Evolutionary conservation across 1,140 invertebrate species (phyloP), one percentile per base, ranked within the genome.

Genomic region (Apis florea): DNA sequence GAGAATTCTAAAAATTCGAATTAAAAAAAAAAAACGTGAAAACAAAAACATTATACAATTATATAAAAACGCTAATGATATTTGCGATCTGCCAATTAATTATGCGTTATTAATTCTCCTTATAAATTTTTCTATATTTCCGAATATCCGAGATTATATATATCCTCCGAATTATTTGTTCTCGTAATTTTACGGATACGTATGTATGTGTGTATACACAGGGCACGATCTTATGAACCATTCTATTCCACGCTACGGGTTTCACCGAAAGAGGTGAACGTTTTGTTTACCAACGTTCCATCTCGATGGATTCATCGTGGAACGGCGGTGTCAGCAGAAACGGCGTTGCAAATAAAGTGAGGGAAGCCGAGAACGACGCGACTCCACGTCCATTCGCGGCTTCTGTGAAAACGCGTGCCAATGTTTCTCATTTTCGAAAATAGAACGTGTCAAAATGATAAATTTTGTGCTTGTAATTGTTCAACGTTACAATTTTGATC

Each of bases 281-380:
- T 87, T 85, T 89, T 89, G 88, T 89, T 89, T 89, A 89, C 88
- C 83, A 83, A 89, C 85, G 82, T 89, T 89, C 88, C 88, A 87
- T 89, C 85, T 82, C 88, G 85, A 89, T 89, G 88, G 87, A 87
- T 87, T 89, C 88, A 88, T 85, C 87, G 84, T 76, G 83, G 83
- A 85, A 67, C 78, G 56, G 59, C 88, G 74, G 58, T 79, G 88
- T 89, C 88, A 89, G 88, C 88, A 89, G 82, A 89, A 89, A 89
- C 64, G 85, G 80, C 87, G 83, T 86, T 89, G 88, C 88, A 85
- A 89, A 89, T 89, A 87, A 89, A 89, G 87, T 72, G 85, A 88
- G 87, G 79, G 85, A 83, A 86, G 84, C 70, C 31, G 83, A 61
- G 76, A 85, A 84, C 68, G 84, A 66, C 81, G 75, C 61, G 56